These are phyloP conservation scores for Pachycephala philippinensis DNA, from an alignment of 2,113 vertebrate genomes.

Conservation along the genomic window DNA sequence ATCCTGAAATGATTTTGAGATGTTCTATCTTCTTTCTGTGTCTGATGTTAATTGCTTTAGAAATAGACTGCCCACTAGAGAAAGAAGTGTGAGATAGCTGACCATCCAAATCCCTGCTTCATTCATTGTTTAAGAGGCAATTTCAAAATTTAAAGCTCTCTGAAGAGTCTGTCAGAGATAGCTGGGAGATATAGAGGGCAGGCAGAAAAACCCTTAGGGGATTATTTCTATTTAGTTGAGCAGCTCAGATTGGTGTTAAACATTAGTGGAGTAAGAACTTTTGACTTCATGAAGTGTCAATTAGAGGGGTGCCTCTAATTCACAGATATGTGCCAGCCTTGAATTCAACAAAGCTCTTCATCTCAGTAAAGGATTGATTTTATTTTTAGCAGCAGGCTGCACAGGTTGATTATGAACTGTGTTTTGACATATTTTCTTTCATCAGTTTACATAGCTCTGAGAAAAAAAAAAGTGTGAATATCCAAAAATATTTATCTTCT, in stretches of 20 bases:
- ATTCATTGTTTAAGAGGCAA: not conserved
- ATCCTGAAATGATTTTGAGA: not conserved
- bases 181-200: not conserved
- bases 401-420: not conserved
- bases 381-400: not conserved
- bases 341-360: not conserved
- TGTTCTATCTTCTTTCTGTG: not conserved
- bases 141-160: not conserved
- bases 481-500: not conserved
- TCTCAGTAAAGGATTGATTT: not conserved
- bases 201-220: not conserved
- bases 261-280: not conserved
- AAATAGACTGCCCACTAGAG: not conserved
- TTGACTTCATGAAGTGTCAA: not conserved
- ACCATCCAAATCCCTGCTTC: not conserved
- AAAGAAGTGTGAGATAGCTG: not conserved
- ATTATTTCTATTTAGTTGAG: not conserved
- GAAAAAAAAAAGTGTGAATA: not conserved
- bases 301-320: not conserved
- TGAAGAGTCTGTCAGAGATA: not conserved
- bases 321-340: not conserved
- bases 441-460: not conserved
- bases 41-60: not conserved
- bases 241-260: conserved; percentile 12
- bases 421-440: not conserved